Base-by-base conservation (phyloP, 2,113 vertebrate species). In the Tauraco erythrolophus region DNA sequence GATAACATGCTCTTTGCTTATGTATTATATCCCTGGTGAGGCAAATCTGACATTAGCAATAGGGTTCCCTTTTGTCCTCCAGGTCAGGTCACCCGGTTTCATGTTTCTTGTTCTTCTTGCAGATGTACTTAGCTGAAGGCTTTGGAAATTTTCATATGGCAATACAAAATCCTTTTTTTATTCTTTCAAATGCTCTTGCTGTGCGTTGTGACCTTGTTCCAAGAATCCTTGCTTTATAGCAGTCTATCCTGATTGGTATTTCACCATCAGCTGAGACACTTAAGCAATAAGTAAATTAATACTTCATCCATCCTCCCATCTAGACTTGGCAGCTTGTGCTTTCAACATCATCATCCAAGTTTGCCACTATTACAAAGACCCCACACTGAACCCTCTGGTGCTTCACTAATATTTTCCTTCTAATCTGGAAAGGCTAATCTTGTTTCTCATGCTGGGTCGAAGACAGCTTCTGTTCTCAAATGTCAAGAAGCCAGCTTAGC, bases 361-460 rank as follows among this genome's bases (percentile, higher is more conserved):
- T 60, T 83, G 71, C 46, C 11, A 56, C 56, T 93, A 37, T 93
- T 90, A 80, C 76, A 87, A 66, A 92, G 90, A 80, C 35, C 33
- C 53, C 46, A 77, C 57, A 35, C 45, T 54, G 74, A 92, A 80
- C 58, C 43, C 85, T 96, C 46, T 77, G 50, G 58, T 84, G 71
- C 85, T 94, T 96, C 19, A 31, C 85, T 92, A 80, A 93, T 86
- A 39, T 30, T 78, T 88, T 86, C 58, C 62, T 94, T 94, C 82
- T 92, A 84, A 97, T 94, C 58, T 94, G 82, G 51, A 88, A 93
- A 77, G 71, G 54, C 68, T 95, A 93, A 92, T 95, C 68, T 86
- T 80, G 85, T 93, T 96, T 94, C 66, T 84, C 4, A 1, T 76
- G 84, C 82, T 85, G 79, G 50, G 78, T 77, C 2, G 19, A 83